Base-by-base conservation (phyloP, 2,797 vertebrate genomes). In the Megaceryle alcyon region DNA sequence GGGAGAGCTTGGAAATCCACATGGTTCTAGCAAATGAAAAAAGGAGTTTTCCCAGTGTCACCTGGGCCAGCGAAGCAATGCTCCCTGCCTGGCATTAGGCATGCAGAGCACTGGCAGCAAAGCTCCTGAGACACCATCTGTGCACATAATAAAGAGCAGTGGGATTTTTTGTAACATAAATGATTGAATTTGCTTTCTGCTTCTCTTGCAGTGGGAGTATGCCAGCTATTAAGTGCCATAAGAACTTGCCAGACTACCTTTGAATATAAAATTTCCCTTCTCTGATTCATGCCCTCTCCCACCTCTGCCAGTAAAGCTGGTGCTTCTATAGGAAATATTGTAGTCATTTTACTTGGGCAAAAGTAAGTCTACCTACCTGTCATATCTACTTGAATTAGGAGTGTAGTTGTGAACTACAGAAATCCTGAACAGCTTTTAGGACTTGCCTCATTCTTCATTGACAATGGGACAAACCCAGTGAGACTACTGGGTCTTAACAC, bases 161-260 rank as follows among this genome's bases (percentile, higher is more conserved):
- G 94, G 95, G 96, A 95, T 90, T 97, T 35, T 94, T 82, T 88
- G 95, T 80, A 95, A 95, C 91, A 90, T 91, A 94, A 96, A 96
- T 95, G 93, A 95, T 94, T 90, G 96, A 95, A 95, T 94, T 95
- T 95, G 81, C 94, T 96, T 94, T 90, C 95, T 94, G 92, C 70
- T 92, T 92, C 91, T 83, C 83, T 92, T 95, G 93, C 94, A 92
- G 78, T 68, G 81, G 92, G 96, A 95, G 75, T 92, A 60, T 94
- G 90, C 96, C 94, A 94, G 94, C 96, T 95, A 96, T 97, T 96
- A 96, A 96, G 90, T 84, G 71, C 91, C 94, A 85, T 94, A 94
- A 96, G 91, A 96, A 93, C 90, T 88, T 95, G 86, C 91, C 88
- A 97, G 90, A 82, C 88, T 88, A 90, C 83, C 73, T 90, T 3